Evolutionary conservation across 1,140 invertebrate species (phyloP).

Genomic region (Aphelenchoides avenae): DNA sequence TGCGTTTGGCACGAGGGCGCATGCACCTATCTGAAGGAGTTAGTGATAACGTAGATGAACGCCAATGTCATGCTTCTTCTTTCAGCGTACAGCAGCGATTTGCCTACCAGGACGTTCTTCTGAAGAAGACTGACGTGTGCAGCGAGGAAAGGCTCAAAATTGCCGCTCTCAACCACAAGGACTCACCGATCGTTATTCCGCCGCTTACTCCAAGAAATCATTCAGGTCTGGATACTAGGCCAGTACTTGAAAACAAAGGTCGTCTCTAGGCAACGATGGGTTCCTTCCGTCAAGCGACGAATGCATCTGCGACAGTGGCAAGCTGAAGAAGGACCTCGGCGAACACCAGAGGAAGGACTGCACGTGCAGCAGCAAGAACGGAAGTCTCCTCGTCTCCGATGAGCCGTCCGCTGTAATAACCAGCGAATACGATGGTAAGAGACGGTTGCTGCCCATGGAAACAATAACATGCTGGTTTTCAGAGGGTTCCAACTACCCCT

Average conservation of each 20-base stretch:
- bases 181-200: neutral
- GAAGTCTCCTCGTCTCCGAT: neutral
- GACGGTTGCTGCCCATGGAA: neutral
- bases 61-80: neutral
- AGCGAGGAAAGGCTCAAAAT: slow-evolving; percentile 7
- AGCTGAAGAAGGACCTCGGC: neutral
- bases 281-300: neutral
- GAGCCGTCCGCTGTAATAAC: no score
- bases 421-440: neutral
- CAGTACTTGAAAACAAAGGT: neutral
- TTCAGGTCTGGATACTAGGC: neutral
- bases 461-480: neutral
- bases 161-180: slow-evolving; percentile 4
- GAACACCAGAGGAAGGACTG: neutral
- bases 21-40: slow-evolving; percentile 22
- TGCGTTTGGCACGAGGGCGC: slow-evolving; percentile 37
- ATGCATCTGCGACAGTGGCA: neutral
- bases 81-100: slow-evolving; percentile 26
- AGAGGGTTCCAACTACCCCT: no score
- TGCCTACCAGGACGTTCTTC: slow-evolving; percentile 28
- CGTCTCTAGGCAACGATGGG: neutral
- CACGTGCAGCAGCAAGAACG: neutral
- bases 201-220: slow-evolving; percentile 9
- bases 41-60: slow-evolving; percentile 1
- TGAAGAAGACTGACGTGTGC: slow-evolving; percentile 13